Percentiles rank a stretch among this genome's conserved stretches.
Evolutionary conservation across 2,888 invertebrate genomes (phyloP).

Genomic region (Latheticus oryzae): DNA sequence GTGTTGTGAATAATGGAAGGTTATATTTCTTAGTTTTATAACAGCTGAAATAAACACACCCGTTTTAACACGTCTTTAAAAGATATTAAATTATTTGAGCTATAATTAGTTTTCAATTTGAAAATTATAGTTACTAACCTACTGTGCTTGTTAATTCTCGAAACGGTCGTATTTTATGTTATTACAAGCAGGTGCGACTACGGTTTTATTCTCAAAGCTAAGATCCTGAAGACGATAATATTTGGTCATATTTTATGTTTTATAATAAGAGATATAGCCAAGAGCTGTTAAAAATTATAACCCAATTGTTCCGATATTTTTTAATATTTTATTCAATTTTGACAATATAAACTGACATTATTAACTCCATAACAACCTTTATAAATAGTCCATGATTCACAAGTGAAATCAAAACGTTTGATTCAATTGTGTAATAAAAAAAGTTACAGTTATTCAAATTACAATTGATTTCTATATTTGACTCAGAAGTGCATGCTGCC

Average conservation of each 20-base stretch:
- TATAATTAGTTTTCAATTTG: slow-evolving; percentile 37
- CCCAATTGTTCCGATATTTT: not conserved
- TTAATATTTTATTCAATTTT: not conserved
- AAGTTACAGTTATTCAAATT: too few species aligned
- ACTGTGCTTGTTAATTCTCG: slow-evolving; percentile 32
- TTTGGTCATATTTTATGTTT: slow-evolving; percentile 30
- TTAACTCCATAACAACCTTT: too few species aligned
- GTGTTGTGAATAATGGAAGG: slow-evolving; percentile 5
- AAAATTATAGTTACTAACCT: slow-evolving; percentile 30
- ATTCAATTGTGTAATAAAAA: too few species aligned
- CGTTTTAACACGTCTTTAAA: slow-evolving; percentile 8
- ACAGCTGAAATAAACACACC: slow-evolving; percentile 4
- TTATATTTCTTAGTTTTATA: slow-evolving; percentile 20
- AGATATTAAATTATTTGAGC: slow-evolving; percentile 19
- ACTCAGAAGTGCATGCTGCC: too few species aligned
- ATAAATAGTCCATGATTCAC: too few species aligned
- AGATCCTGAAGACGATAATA: slow-evolving; percentile 33
- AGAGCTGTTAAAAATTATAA: slow-evolving; percentile 12
- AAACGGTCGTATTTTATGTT: slow-evolving; percentile 34
- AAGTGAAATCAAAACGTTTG: too few species aligned
- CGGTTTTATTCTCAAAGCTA: slow-evolving; percentile 22
- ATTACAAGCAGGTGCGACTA: slow-evolving; percentile 39
- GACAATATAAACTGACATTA: too few species aligned
- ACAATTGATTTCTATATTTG: too few species aligned
- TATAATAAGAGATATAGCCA: slow-evolving; percentile 23